Evolutionary conservation across 2,113 vertebrate genomes (phyloP).

Genomic region (Paramisgurnus dabryanus): DNA sequence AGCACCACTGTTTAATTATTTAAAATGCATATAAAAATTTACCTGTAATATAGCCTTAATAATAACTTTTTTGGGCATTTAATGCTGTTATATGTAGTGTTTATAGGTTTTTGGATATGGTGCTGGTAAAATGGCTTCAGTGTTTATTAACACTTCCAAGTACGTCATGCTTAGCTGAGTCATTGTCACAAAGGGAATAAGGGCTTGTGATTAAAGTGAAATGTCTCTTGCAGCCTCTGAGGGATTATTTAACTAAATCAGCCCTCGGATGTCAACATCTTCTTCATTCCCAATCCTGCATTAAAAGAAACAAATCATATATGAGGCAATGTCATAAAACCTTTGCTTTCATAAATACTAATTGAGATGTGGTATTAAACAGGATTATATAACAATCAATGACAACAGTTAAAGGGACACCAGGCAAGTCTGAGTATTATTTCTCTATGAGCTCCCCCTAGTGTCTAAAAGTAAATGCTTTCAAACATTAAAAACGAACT

Average conservation of each 20-base stretch:
- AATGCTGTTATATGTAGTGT: not conserved
- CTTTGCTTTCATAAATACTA: not conserved
- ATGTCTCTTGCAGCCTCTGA: conserved; percentile 21
- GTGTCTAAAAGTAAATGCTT: too few relatives aligned
- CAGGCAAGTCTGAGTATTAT: too few relatives aligned
- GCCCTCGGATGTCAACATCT: conserved; percentile 30
- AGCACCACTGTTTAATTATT: not conserved
- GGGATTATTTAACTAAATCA: conserved; percentile 24
- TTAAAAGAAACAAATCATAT: conserved; percentile 29
- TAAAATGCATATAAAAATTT: not conserved
- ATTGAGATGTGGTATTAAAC: not conserved
- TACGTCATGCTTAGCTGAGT: conserved; percentile 26
- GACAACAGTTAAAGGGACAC: too few relatives aligned
- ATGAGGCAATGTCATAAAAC: not conserved
- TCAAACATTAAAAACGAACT: too few relatives aligned
- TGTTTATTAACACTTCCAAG: conserved; percentile 33
- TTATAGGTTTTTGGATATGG: conserved; percentile 3
- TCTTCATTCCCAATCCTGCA: conserved; percentile 34
- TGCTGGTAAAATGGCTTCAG: conserved; percentile 25
- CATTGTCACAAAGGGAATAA: conserved; percentile 24
- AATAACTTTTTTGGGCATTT: not conserved
- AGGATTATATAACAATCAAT: too few relatives aligned
- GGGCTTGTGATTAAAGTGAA: not conserved
- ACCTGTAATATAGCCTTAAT: not conserved
- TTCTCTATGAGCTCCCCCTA: too few relatives aligned